These are phyloP conservation scores for Timandra comae DNA, from an alignment of 2,888 invertebrate species.

Conservation along the genomic window DNA sequence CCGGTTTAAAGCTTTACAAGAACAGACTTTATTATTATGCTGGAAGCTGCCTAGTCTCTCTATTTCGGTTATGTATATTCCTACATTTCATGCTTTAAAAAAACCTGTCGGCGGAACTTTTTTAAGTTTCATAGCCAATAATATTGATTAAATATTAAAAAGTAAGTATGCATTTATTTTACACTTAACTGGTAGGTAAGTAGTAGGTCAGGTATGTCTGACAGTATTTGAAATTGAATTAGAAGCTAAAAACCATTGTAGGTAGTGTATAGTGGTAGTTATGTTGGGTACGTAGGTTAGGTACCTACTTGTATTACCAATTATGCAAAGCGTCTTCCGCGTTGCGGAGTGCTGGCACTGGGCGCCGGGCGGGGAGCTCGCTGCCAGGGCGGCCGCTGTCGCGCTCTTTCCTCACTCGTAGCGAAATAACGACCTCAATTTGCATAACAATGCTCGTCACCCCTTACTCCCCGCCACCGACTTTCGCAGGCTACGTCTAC, in stretches of 20 bases:
- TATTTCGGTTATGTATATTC: too few relatives aligned
- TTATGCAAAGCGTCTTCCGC: constrained; percentile 73
- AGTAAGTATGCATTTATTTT: too few relatives aligned
- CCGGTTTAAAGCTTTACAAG: constrained; percentile 18
- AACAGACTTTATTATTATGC: constrained; percentile 15
- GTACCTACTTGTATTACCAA: constrained; percentile 69
- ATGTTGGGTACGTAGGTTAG: constrained; percentile 7
- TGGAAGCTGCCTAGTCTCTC: too few relatives aligned
- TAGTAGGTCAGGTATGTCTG: too few relatives aligned
- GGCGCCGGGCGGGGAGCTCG: constrained; percentile 26
- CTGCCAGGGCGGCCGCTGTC: constrained; percentile 53
- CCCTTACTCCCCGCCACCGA: constrained; percentile 70
- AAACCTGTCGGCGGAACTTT: too few relatives aligned
- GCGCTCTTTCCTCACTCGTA: constrained; percentile 74
- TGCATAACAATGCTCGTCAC: constrained; percentile 76
- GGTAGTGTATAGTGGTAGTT: constrained; percentile 4
- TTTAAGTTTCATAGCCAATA: too few relatives aligned
- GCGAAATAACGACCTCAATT: constrained; percentile 76
- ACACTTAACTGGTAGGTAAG: too few relatives aligned
- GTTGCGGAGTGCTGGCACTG: constrained; percentile 53
- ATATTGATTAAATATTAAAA: too few relatives aligned
- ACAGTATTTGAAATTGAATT: constrained; percentile 8
- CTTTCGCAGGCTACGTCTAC: constrained; percentile 61
- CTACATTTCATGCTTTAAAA: too few relatives aligned
- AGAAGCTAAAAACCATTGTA: constrained; percentile 12